Percentiles rank a stretch among this genome's conserved stretches.
Evolutionary conservation across 1,140 invertebrate genomes (phyloP).

Genomic region (Plutomurus gul): DNA sequence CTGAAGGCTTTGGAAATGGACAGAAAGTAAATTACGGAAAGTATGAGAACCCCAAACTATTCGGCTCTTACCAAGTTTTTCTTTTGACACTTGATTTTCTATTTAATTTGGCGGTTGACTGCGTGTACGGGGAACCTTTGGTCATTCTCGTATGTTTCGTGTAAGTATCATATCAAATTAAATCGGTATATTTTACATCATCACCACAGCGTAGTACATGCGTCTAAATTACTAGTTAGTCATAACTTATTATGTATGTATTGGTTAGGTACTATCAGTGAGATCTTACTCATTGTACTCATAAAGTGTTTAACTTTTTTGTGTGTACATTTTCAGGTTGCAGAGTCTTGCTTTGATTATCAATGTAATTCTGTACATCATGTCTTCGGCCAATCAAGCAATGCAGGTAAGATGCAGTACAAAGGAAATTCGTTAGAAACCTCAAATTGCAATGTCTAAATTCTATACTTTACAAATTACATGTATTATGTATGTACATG

Average conservation of each 20-base stretch:
- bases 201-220: no score
- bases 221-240: no score
- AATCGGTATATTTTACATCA: no score
- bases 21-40: slow-evolving; percentile 5
- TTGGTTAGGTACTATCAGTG: slow-evolving; percentile 27
- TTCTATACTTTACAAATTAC: no score
- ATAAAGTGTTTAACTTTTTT: not conserved
- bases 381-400: slow-evolving; percentile 43
- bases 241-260: no score
- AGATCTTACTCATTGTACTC: not conserved
- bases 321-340: slow-evolving; percentile 8
- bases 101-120: slow-evolving; percentile 40
- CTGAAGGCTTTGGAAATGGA: not conserved
- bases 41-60: slow-evolving; percentile 21
- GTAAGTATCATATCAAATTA: slow-evolving; percentile 17
- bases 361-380: slow-evolving; percentile 41
- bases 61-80: slow-evolving; percentile 32
- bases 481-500: no score
- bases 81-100: slow-evolving; percentile 30
- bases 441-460: not conserved
- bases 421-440: not conserved
- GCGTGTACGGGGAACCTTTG: slow-evolving; percentile 27
- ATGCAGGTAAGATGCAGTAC: slow-evolving; percentile 32
- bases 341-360: slow-evolving; percentile 34
- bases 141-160: slow-evolving; percentile 40